phyloP scores from a whole-genome alignment of 2,113 vertebrate species.

The Ctenodactylus gundi region DNA sequence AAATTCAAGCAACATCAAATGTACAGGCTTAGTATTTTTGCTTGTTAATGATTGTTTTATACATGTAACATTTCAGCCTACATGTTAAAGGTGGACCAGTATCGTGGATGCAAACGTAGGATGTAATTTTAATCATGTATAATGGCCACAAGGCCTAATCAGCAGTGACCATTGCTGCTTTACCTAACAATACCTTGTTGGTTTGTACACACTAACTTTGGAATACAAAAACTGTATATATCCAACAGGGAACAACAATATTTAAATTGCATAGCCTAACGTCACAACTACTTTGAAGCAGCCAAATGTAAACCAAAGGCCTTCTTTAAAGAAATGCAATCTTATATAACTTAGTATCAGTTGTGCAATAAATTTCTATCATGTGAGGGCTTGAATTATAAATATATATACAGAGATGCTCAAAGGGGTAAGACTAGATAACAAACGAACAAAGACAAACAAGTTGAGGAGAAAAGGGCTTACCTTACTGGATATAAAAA shows the following conservation, averaged over 20 bases:
- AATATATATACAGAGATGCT: neutral
- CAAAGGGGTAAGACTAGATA: neutral
- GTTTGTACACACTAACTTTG: too few species aligned
- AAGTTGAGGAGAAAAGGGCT: neutral
- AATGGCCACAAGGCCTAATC: neutral
- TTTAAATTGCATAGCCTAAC: neutral
- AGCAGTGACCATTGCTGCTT: neutral
- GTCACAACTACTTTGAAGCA: neutral
- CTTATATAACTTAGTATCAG: neutral
- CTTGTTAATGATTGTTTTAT: slow-evolving; percentile 92
- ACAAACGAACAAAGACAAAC: neutral
- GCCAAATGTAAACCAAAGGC: neutral
- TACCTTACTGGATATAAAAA: neutral
- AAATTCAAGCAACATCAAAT: slow-evolving; percentile 90
- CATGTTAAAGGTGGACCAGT: slow-evolving; percentile 90
- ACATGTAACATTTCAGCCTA: slow-evolving; percentile 91
- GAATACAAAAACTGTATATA: neutral
- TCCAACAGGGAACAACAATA: neutral
- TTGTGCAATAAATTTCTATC: neutral
- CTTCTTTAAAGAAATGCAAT: neutral
- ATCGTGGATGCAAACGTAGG: slow-evolving; percentile 91
- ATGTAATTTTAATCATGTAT: slow-evolving; percentile 82
- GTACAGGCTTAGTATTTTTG: slow-evolving; percentile 89
- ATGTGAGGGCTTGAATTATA: neutral
- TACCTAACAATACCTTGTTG: neutral